phyloP scores from a whole-genome alignment of 1,140 invertebrate genomes.

The Platorchestia sp. region DNA sequence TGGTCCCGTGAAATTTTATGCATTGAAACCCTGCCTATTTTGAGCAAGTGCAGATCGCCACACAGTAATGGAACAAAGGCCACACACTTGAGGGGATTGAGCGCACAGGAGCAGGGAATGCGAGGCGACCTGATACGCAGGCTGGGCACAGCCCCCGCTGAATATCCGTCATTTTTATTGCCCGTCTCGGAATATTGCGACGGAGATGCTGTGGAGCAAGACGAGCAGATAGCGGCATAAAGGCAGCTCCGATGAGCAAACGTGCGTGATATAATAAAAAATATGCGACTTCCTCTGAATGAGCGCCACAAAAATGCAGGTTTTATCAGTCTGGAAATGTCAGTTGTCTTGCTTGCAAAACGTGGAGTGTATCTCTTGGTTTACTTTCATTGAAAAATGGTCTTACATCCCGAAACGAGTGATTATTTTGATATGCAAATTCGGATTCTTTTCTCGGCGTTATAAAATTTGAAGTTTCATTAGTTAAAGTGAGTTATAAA shows the following conservation, averaged over 20 bases:
- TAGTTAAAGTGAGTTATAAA: not conserved
- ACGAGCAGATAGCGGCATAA: not conserved
- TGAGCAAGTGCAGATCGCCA: too few relatives aligned
- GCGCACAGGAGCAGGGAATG: too few relatives aligned
- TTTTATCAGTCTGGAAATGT: not conserved
- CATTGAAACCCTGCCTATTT: too few relatives aligned
- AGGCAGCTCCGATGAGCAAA: not conserved
- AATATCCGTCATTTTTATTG: not conserved
- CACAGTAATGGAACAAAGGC: too few relatives aligned
- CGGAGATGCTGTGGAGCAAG: not conserved
- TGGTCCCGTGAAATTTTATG: too few relatives aligned
- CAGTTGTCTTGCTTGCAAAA: not conserved
- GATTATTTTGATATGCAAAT: not conserved
- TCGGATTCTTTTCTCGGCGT: not conserved
- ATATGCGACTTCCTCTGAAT: not conserved
- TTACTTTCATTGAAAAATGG: not conserved
- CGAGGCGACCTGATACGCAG: not conserved
- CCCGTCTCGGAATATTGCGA: not conserved
- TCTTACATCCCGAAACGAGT: too few relatives aligned
- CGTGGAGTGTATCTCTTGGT: not conserved
- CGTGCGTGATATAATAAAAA: not conserved
- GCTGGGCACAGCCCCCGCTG: too few relatives aligned
- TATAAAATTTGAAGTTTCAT: not conserved
- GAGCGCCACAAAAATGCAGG: not conserved
- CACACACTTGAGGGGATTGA: too few relatives aligned